phyloP scores from a whole-genome alignment of 2,113 vertebrate species.

The Girardinichthys multiradiatus region DNA sequence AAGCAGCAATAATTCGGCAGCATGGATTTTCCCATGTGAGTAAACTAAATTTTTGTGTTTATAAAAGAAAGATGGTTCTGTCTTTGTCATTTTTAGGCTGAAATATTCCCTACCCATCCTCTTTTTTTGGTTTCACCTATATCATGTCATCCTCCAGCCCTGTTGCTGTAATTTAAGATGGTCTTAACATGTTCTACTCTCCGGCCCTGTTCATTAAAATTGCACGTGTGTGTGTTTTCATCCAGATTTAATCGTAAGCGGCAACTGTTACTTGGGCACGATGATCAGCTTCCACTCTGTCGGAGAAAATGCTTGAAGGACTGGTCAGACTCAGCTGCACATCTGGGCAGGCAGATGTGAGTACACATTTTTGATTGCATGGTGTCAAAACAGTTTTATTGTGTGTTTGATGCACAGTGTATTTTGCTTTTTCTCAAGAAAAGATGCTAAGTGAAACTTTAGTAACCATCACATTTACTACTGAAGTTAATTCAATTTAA shows the following conservation, averaged over 20 bases:
- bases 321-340: not conserved
- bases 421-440: not conserved
- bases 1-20: conserved; percentile 1
- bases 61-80: not conserved
- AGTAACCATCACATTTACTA: not conserved
- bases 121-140: too few species aligned
- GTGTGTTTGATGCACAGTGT: not conserved
- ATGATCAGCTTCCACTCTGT: not conserved
- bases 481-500: too few species aligned
- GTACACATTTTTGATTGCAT: not conserved
- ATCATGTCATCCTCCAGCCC: too few species aligned
- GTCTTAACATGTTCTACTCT: not conserved
- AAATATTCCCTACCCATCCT: not conserved
- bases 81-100: not conserved
- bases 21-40: conserved; percentile 55
- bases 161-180: too few species aligned
- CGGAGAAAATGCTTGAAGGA: conserved; percentile 30
- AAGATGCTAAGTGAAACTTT: not conserved
- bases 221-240: not conserved
- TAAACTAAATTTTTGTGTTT: conserved; percentile 7
- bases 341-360: conserved; percentile 14
- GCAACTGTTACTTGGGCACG: not conserved
- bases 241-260: conserved; percentile 43
- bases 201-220: not conserved
- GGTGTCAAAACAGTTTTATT: too few species aligned